phyloP scores from a whole-genome alignment of 2,113 vertebrate species.

The Scalopus aquaticus region DNA sequence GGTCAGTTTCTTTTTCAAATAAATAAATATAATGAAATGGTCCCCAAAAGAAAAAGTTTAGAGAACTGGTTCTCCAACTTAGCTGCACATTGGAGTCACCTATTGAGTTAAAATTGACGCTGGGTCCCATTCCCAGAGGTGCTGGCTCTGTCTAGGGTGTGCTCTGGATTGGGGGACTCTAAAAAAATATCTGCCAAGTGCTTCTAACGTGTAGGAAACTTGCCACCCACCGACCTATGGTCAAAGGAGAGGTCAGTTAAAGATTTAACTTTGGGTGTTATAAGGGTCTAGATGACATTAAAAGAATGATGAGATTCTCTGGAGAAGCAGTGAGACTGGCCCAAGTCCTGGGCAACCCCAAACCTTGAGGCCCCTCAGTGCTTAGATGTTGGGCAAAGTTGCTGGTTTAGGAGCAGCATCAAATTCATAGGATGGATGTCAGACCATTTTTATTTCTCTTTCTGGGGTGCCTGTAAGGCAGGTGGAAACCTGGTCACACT shows the following conservation, averaged over 20 bases:
- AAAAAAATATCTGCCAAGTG: background rate
- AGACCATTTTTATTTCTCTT: background rate
- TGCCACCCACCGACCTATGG: background rate
- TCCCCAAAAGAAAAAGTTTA: background rate
- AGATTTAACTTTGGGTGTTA: background rate
- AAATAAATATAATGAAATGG: no score
- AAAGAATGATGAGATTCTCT: background rate
- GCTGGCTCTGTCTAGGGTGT: background rate
- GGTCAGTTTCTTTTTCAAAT: no score
- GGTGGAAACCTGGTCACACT: background rate
- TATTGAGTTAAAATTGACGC: background rate
- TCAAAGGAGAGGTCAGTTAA: background rate
- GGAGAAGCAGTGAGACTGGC: background rate
- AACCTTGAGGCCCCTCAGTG: background rate
- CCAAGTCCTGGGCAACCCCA: background rate
- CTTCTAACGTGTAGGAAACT: background rate
- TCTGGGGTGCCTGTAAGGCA: background rate
- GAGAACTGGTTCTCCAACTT: background rate
- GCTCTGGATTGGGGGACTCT: background rate
- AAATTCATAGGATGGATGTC: background rate
- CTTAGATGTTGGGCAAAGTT: background rate
- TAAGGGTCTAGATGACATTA: background rate
- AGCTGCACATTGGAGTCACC: background rate
- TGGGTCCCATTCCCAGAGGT: background rate
- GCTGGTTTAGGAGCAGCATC: background rate